Base-by-base conservation (phyloP, 2,888 invertebrate species). In the Polietes domitor region DNA sequence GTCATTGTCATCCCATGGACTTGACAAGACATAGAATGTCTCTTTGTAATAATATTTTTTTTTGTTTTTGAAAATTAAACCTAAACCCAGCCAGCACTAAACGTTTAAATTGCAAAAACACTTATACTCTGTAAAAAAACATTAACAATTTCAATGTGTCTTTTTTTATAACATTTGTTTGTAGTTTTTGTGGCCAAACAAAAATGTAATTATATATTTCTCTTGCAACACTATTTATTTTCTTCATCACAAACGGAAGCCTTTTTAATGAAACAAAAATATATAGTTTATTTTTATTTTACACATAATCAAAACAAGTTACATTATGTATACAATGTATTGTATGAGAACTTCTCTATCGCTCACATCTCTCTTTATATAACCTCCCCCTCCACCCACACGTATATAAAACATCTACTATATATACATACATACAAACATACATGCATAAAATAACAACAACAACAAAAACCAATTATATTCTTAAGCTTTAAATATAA, bases 391-490 rank as follows among this genome's bases (percentile, higher is more conserved):
- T n/a, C n/a, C n/a, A n/a, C n/a, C n/a, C n/a, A n/a, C n/a, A n/a
- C n/a, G n/a, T 43, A 68, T 21, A 65, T 68, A 68, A 61, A 61
- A 28, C 7, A 61, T 47, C n/a, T 47, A 47, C 12, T 2, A 47
- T 12, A 47, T 47, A 28, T 61, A 37, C 17, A 12, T 21, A n/a
- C 17, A 58, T 63, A 71, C 37, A 58, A 55, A 32, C 61, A 70
- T 71, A 70, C 41, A 77, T 43, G 55, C 65, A 76, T 32, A 63
- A 74, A 61, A 65, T 55, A 70, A 71, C 43, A 68, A 32, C 53
- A 50, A 53, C 21, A 58, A 43, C 41, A 68, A 68, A 68, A 68
- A 68, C 75, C 76, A 83, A 79, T 83, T 83, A 79, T 76, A 82
- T 75, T 71, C 75, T 78, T 82, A 78, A 77, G 78, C 32, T 70